These are phyloP conservation scores for Pyrrhura leucotis DNA, from an alignment of 2,797 vertebrate genomes.

Conservation along the genomic window DNA sequence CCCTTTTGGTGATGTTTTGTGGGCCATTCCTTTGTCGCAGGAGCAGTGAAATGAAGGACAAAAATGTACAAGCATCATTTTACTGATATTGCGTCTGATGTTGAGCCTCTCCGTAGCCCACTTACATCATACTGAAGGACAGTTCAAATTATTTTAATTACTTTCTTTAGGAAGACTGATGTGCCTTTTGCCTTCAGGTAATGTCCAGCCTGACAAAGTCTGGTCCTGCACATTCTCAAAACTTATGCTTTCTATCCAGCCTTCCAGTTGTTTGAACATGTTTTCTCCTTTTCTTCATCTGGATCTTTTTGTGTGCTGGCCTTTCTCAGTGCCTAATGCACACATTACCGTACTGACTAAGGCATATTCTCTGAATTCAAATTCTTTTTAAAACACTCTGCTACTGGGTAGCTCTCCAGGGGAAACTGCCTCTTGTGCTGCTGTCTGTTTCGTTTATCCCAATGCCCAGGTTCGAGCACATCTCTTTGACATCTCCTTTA, in stretches of 20 bases:
- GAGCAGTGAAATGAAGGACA: not conserved
- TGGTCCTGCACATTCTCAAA: not conserved
- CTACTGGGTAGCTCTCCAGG: not conserved
- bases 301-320: not conserved
- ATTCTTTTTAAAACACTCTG: not conserved
- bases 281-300: not conserved
- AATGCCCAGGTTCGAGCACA: not conserved
- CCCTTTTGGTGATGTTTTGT: not conserved
- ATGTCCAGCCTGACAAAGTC: not conserved
- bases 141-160: not conserved
- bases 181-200: not conserved
- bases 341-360: not conserved
- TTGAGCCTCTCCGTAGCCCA: not conserved
- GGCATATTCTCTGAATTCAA: not conserved
- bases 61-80: not conserved
- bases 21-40: not conserved
- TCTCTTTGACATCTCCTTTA: constrained; percentile 15
- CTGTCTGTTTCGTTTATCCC: not conserved
- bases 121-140: not conserved
- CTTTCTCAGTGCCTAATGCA: not conserved
- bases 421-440: not conserved
- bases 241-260: not conserved
- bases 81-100: not conserved
- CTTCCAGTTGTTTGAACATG: not conserved
- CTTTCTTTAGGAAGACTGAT: not conserved